These are phyloP conservation scores for Odocoileus virginianus DNA, from an alignment of 2,113 vertebrate species.

Conservation along the genomic window DNA sequence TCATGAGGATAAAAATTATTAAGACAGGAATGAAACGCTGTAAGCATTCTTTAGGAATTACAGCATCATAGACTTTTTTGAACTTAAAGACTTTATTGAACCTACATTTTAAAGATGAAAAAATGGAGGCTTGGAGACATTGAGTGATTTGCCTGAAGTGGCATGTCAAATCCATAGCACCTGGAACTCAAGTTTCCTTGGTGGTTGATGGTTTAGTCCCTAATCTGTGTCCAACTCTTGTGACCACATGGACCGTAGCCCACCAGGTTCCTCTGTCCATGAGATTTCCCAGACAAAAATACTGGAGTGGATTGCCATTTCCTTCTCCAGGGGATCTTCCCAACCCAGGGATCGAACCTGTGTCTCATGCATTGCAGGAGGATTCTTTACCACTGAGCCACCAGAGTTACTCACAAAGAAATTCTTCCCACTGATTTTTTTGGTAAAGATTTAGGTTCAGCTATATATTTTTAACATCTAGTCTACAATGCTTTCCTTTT, in stretches of 20 bases:
- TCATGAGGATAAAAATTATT: neutral
- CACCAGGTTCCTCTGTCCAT: neutral
- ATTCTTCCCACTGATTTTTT: neutral
- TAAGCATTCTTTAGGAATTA: neutral
- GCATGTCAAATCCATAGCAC: neutral
- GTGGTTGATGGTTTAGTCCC: neutral
- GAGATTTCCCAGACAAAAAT: neutral
- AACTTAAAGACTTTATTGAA: neutral
- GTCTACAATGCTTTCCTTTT: neutral
- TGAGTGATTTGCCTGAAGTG: neutral
- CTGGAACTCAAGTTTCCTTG: neutral
- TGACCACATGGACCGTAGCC: neutral
- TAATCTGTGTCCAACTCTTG: neutral
- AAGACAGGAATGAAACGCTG: neutral
- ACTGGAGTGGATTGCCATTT: neutral
- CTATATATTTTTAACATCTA: neutral
- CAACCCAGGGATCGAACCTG: neutral
- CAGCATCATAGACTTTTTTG: neutral
- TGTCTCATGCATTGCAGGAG: neutral
- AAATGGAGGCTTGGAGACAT: neutral
- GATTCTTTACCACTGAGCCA: neutral
- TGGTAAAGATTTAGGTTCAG: neutral
- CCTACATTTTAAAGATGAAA: slow-evolving; percentile 21
- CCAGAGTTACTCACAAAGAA: neutral
- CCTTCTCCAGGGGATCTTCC: neutral